A percentile compares a stretch with the other conserved stretches of the same genome.
These are phyloP conservation scores for Beris morrisii DNA, from an alignment of 2,888 invertebrate species.

Conservation along the genomic window DNA sequence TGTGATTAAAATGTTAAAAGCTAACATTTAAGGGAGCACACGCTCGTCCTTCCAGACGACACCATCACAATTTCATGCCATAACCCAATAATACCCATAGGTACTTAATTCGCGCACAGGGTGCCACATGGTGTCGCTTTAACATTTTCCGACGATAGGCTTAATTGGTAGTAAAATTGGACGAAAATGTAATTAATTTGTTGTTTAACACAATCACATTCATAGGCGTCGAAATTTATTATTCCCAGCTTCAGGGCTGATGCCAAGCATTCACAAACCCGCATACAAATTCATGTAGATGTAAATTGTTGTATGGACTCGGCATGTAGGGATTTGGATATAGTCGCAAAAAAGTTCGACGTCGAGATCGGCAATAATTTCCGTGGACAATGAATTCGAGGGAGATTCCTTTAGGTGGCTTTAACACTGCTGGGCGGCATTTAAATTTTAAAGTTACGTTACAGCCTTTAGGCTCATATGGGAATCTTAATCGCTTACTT, in stretches of 20 bases:
- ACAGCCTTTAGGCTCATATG: no score
- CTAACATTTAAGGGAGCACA: slow-evolving; percentile 12
- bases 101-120: neutral
- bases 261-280: no score
- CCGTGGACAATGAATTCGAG: no score
- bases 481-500: no score
- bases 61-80: neutral
- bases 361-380: no score
- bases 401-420: no score
- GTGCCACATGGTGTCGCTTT: slow-evolving; percentile 10
- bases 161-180: slow-evolving; percentile 36
- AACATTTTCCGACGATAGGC: slow-evolving; percentile 25
- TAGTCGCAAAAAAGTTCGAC: no score
- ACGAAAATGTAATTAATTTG: slow-evolving; percentile 35
- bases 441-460: no score
- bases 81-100: neutral
- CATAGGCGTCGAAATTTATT: slow-evolving; percentile 23
- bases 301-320: no score
- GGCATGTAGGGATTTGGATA: no score
- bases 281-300: no score
- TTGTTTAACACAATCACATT: slow-evolving; percentile 30
- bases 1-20: slow-evolving; percentile 13
- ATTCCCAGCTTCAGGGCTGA: neutral
- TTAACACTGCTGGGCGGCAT: no score
- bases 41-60: neutral